Base-by-base conservation (phyloP, 35 echinoderm and acorn worm genomes). In the Ophioderma brevispina region DNA sequence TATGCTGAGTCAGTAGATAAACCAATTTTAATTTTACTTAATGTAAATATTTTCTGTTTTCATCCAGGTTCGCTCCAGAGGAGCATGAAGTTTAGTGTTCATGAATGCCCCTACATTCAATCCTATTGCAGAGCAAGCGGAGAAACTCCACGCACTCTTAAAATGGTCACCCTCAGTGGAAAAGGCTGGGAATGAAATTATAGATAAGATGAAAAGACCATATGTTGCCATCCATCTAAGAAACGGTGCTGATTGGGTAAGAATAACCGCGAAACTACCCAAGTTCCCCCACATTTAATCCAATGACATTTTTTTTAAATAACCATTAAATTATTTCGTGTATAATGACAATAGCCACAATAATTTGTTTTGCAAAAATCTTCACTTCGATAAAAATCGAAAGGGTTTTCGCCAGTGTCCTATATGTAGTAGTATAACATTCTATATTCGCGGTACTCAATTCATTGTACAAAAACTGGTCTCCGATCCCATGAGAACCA, bases 241-340 rank as follows among this genome's bases (percentile, higher is more conserved):
- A 30, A 99, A 99, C 82, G 97, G 97, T 31, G 97, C 97, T 76
- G 97, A 99, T 86, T 99, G 97, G 97, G 97, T 99, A 85, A 90
- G 88, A 70, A 30, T 6, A 4, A 25, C 5, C 28, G 21, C 46
- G 21, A 52, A 52, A 52, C 46, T 21, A 52, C 8, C 21, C 8
- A 52, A 8, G 21, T 11, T 52, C 46, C 46, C 46, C 21, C 21
- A 52, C 46, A 52, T 11, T 8, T 11, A 8, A 21, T 52, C 46
- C 46, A n/a, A n/a, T n/a, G n/a, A n/a, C n/a, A n/a, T n/a, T 52
- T 52, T 52, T 11, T 52, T 52, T 21, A 52, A 52, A 52, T 52
- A 11, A 52, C n/a, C n/a, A n/a, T n/a, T n/a, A n/a, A n/a, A n/a
- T n/a, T n/a, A n/a, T n/a, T n/a, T n/a, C n/a, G n/a, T n/a, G n/a